Percentiles rank a stretch among this genome's conserved stretches.
Conservation (phyloP, 2,797 vertebrate genomes). For the Coranthus polyacanthus region DNA sequence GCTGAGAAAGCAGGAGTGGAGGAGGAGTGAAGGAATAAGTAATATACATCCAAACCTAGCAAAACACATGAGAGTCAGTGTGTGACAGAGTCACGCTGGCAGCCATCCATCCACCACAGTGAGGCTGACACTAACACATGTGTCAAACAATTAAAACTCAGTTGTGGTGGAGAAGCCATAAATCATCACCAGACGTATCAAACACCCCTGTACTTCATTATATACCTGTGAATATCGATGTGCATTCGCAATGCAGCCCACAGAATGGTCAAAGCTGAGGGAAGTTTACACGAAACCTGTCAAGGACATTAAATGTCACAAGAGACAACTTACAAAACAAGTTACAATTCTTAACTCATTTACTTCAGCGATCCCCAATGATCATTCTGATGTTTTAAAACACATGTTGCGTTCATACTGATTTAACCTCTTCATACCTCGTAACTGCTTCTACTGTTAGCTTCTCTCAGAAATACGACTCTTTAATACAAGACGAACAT, state of each 20-base stretch:
- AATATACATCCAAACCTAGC: slow-evolving; percentile 42
- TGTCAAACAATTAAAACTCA: slow-evolving; percentile 76
- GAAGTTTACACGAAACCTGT: slow-evolving; percentile 37
- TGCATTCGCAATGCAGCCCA: slow-evolving; percentile 47
- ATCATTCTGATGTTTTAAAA: no score
- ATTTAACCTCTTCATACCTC: no score
- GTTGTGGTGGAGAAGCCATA: slow-evolving; percentile 54
- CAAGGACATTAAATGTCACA: slow-evolving; percentile 4
- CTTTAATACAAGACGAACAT: no score
- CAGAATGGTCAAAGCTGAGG: slow-evolving; percentile 46
- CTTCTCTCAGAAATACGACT: no score
- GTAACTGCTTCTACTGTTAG: no score
- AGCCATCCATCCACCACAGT: slow-evolving; percentile 69
- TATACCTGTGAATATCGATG: slow-evolving; percentile 75
- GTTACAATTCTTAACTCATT: no score
- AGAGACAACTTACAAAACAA: not conserved
- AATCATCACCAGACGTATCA: slow-evolving; percentile 68
- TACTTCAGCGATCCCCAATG: no score
- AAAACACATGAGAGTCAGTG: slow-evolving; percentile 24
- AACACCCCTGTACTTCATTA: slow-evolving; percentile 71
- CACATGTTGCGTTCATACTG: no score
- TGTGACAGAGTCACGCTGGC: slow-evolving; percentile 67
- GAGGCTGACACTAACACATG: slow-evolving; percentile 71
- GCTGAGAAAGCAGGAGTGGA: slow-evolving; percentile 28
- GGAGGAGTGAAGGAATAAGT: slow-evolving; percentile 39